Percentiles rank a stretch among this genome's conserved stretches.
Evolutionary conservation across 2,113 vertebrate genomes (phyloP).

Genomic region (Hippocampus comes): DNA sequence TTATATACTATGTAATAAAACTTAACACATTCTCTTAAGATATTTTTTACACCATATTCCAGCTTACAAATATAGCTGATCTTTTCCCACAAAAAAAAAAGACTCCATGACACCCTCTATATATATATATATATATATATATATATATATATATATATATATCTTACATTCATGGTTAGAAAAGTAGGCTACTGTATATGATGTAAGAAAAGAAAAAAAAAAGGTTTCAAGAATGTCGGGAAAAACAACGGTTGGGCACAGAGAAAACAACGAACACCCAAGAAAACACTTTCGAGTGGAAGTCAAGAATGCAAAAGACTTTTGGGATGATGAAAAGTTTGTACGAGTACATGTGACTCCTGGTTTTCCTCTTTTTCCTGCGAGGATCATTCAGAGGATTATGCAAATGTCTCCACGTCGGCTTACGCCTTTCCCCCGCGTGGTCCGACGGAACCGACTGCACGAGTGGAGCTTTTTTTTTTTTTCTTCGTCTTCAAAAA

Average conservation of each 20-base stretch:
- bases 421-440: background rate
- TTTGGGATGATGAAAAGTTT: constrained; percentile 1
- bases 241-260: background rate
- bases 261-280: background rate
- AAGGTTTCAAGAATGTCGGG: constrained; percentile 65
- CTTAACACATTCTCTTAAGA: constrained; percentile 72
- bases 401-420: constrained; percentile 54
- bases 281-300: constrained; percentile 27
- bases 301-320: background rate
- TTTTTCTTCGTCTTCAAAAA: background rate
- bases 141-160: constrained; percentile 55
- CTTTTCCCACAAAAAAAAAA: constrained; percentile 76
- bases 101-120: constrained; percentile 73
- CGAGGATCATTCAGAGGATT: constrained; percentile 56
- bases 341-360: constrained; percentile 1
- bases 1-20: constrained; percentile 58
- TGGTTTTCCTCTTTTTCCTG: constrained; percentile 34
- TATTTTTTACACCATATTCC: constrained; percentile 75
- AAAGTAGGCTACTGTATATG: constrained; percentile 64
- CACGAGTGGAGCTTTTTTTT: constrained; percentile 45
- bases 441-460: constrained; percentile 3
- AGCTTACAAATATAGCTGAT: constrained; percentile 83
- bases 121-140: background rate
- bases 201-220: constrained; percentile 63
- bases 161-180: constrained; percentile 79